Base-by-base conservation (phyloP, 2,113 vertebrate genomes). In the Cavia porcellus region DNA sequence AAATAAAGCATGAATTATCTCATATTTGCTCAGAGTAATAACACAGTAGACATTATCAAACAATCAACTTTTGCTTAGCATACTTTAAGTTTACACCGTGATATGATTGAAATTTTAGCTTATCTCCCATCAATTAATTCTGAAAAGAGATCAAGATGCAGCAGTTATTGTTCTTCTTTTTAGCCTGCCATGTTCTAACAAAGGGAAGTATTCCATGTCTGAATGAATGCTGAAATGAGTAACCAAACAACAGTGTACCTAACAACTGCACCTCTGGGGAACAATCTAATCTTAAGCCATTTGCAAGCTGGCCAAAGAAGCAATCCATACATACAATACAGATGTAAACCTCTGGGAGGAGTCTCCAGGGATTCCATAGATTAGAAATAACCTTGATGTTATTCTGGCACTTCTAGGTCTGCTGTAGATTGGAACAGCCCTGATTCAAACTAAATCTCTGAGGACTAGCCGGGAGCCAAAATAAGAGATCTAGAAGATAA, bases 361-460 rank as follows among this genome's bases (percentile, higher is more conserved):
- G 20, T 92, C 95, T 93, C 93, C 12, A 20, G 93, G 92, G 96
- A 95, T 9, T 45, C 90, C 66, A 72, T 11, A 89, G 85, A 91
- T 97, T 92, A 97, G 95, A 96, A 97, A 89, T 94, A 83, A 96
- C 94, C 96, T 96, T 92, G 94, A 50, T 83, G 50, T 52, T 93
- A 55, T 83, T 94, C 82, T 96, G 82, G 81, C 92, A 64, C 77
- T 94, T 89, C 55, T 86, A 75, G 45, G n/a, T 70, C 95, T 93
- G 68, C 92, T 91, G 85, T 96, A 95, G 83, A 77, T 47, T 62
- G 81, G 94, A 93, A 97, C 94, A 80, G 61, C 79, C 88, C 85
- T 80, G 81, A 80, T 83, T 97, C 79, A 96, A 95, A 88, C 82
- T 81, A 92, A 97, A 80, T 96, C 96, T 92, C 92, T n/a, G 13